Conservation (phyloP, 1,140 invertebrate genomes). For the Scaptomyza hsui region DNA sequence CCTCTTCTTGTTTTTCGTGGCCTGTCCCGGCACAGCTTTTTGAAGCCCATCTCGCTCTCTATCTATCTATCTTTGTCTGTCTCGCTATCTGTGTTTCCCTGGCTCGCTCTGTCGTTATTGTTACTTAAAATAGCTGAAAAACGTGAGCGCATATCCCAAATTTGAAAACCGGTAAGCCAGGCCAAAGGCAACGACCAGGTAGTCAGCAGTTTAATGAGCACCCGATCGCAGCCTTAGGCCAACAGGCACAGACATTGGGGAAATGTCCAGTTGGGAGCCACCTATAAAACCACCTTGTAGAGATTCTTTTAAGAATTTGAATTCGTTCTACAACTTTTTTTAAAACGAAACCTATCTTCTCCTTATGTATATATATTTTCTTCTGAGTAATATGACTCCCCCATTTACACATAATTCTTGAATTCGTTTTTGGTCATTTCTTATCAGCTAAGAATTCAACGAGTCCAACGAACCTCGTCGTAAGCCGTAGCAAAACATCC, state of each 20-base stretch:
- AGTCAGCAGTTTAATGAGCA: conserved; percentile 50
- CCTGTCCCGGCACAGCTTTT: conserved; percentile 49
- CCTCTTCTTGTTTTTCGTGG: conserved; percentile 36
- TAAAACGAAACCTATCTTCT: no score
- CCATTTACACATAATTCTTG: neutral
- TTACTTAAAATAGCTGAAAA: conserved; percentile 82
- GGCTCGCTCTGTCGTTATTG: conserved; percentile 53
- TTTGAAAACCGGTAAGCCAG: conserved; percentile 76
- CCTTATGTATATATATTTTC: neutral
- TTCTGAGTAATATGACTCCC: neutral
- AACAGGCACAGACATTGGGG: conserved; percentile 15
- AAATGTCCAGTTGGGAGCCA: conserved; percentile 27
- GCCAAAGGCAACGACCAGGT: conserved; percentile 50
- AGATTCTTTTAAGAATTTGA: no score
- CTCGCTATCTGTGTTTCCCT: conserved; percentile 5
- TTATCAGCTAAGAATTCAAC: conserved; percentile 30
- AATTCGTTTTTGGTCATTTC: conserved; percentile 5
- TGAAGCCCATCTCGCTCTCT: conserved; percentile 19
- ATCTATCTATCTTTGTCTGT: neutral
- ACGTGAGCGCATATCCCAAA: conserved; percentile 75
- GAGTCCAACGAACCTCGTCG: conserved; percentile 38
- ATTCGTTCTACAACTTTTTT: no score
- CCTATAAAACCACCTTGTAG: neutral
- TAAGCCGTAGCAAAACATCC: conserved; percentile 14
- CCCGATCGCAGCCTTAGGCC: conserved; percentile 39